Conservation (phyloP, 1,140 invertebrate genomes). For the Xylocopa sonorina region DNA sequence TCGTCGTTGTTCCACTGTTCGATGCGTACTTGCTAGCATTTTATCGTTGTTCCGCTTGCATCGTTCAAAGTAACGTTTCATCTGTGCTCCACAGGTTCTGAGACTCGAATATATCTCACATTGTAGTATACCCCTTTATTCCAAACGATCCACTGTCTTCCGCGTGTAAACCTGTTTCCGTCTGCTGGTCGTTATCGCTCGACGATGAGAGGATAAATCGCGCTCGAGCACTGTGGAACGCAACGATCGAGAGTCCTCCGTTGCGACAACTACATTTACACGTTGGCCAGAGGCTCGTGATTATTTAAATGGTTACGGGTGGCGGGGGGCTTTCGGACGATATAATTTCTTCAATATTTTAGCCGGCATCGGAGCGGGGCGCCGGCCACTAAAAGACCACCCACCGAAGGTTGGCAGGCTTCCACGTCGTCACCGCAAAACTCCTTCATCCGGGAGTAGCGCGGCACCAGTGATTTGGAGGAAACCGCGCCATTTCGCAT, state of each 20-base stretch:
- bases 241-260: background rate
- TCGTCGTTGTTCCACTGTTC: background rate
- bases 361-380: constrained; percentile 70
- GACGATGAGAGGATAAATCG: too few species aligned
- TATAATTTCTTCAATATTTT: constrained; percentile 79
- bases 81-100: too few species aligned
- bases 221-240: background rate
- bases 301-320: constrained; percentile 73
- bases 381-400: constrained; percentile 76
- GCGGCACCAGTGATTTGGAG: constrained; percentile 78
- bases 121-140: too few species aligned
- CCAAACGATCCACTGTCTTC: too few species aligned
- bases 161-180: too few species aligned
- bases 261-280: background rate
- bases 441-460: constrained; percentile 79
- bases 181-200: too few species aligned
- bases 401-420: constrained; percentile 77
- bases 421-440: constrained; percentile 80
- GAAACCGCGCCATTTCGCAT: constrained; percentile 74
- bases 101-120: too few species aligned
- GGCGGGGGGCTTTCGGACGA: constrained; percentile 73
- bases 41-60: too few species aligned
- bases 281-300: constrained; percentile 56
- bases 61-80: too few species aligned
- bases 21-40: background rate